Base-by-base conservation (phyloP, 2,113 vertebrate genomes). In the Chlamydotis undulata region DNA sequence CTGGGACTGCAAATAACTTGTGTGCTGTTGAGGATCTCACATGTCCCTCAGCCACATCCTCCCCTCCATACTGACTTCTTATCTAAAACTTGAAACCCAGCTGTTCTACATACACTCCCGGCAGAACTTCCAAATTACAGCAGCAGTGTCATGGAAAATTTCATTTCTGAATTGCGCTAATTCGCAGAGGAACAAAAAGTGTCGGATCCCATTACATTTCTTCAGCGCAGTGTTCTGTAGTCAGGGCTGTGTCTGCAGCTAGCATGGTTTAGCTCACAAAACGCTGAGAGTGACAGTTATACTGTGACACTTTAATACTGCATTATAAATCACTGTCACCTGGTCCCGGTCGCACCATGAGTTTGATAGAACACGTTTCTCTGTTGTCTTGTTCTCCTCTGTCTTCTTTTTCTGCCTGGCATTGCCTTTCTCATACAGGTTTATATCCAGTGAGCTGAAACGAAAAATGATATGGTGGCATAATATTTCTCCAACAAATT, bases 291-390 rank as follows among this genome's bases (percentile, higher is more conserved):
- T 91, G 96, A 83, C 92, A 56, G 56, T 91, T 24, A 50, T 83
- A 37, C 45, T 8, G 6, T 83, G 76, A 60, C 91, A 95, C 93
- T 77, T 86, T 81, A 67, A 88, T 85, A 33, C 75, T 8, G 43
- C 81, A 1, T 57, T 81, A 88, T 85, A 91, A 84, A 94, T 79
- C 80, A 79, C 64, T 94, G 90, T 53, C 92, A 78, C 43, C 76
- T 8, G 35, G 18, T 85, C 39, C 93, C 47, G 39, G 22, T 19
- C 33, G 16, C 65, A 33, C 49, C 10, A 7, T 0, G 10, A 17
- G 6, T 21, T 52, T 33, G 3, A 56, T 53, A 24, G 3, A 53
- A 12, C 39, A 31, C 13, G 47, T 90, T 87, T 59, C 59, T 70
- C 74, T 57, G 23, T 50, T 89, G 75, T 33, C 80, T 71, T 63